Base-by-base conservation (phyloP, 2,113 vertebrate genomes). In the Leucoraja erinaceus region DNA sequence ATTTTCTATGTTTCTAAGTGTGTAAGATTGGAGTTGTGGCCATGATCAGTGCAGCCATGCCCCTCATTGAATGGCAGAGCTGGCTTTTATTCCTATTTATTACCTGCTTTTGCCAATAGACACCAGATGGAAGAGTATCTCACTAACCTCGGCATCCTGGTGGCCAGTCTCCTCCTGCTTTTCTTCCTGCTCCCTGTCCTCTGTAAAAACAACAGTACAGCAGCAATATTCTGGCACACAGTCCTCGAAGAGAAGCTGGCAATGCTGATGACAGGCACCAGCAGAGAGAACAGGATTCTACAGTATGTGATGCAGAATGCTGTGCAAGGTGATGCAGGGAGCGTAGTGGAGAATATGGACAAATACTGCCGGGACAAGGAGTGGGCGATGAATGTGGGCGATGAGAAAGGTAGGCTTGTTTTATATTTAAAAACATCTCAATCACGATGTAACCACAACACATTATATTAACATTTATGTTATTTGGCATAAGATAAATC, bases 381-480 rank as follows among this genome's bases (percentile, higher is more conserved):
- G 93, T 98, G 98, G 98, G 97, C 97, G 94, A 98, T 98, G 98
- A 97, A 98, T 0, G 96, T 98, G 75, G 97, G 97, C 0, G 93
- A 96, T 93, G 97, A 97, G 94, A 98, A 98, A 97, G 97, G 97
- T 98, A 95, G 94, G 16, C 63, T 68, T 59, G 38, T 84, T 84
- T 28, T 84, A 22, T 12, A 5, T n/a, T n/a, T 61, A 59, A 59
- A 22, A 59, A 83, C 28, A 2, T 61, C 70, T 31, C n/a, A 25
- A 31, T 86, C 3, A 59, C 25, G 59, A 47, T 54, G 47, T 8
- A 81, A 22, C 3, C 47, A 6, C 78, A 18, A 22, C 59, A 54
- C 12, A 33, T 66, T 66, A 14, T 31, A 31, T 88, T 83, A 22
- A 22, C 25, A 8, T 20, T 20, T 5, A 18, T 9, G 83, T 63